Base-by-base conservation (phyloP, 2,113 vertebrate genomes). In the Pseudopipra pipra region DNA sequence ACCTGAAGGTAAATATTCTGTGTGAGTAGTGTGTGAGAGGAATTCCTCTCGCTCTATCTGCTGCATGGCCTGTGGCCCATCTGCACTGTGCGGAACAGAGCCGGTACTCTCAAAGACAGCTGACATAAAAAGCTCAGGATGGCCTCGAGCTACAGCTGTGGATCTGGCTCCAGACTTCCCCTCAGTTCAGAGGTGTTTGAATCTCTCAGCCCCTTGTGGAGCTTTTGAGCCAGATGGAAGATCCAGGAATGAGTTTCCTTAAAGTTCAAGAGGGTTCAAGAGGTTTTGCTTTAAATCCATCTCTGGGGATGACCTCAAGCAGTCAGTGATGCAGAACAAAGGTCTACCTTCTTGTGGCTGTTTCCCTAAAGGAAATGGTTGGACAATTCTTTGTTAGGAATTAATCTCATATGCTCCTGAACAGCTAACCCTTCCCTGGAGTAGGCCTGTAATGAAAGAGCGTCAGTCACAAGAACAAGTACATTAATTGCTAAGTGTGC, bases 261-360 rank as follows among this genome's bases (percentile, higher is more conserved):
- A 90, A 93, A 95, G 93, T 97, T 96, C 93, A 96, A 94, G 85
- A 96, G 83, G 61, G 92, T 96, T 96, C 92, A 92, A 92, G 90
- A 93, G 92, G 93, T 94, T 96, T 92, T 87, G 74, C 79, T 96
- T 97, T 83, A 94, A 91, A 78, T 75, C 78, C 73, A 72, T 88
- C 90, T 92, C 85, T 81, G 44, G 92, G 91, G 93, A 96, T 94
- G 79, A 96, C 92, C 88, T 92, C 84, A 95, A 93, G 92, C 88
- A 88, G 82, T 62, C 63, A 84, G 79, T 62, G 85, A 92, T 90
- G 88, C 72, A 93, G 68, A 95, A 93, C 90, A 95, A 91, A 94
- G 72, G 49, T 78, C 49, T 89, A 1, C 72, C 76, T 90, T 88
- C 87, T 89, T 72, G 47, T 88, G 88, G 23, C 66, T 86, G 76